Base-by-base conservation (phyloP, 2,113 vertebrate species). In the Equus przewalskii region DNA sequence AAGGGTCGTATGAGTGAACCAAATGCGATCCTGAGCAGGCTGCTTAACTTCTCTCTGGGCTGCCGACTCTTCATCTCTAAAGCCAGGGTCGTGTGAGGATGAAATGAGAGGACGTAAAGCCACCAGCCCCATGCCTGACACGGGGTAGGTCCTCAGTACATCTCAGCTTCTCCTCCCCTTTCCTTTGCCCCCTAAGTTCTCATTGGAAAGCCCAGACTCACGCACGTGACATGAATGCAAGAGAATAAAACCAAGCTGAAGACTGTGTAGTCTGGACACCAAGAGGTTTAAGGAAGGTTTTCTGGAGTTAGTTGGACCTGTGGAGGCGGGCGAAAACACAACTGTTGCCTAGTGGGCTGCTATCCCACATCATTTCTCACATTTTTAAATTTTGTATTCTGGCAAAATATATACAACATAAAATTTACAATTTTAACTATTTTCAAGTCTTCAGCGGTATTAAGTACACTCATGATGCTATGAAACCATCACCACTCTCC, bases 131-230 rank as follows among this genome's bases (percentile, higher is more conserved):
- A 7, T 1, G 4, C 5, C 26, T 16, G 19, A 65, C 15, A 44
- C 28, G 14, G 3, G 36, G 30, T 5, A 3, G 6, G 1, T 6
- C 5, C 36, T 54, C 24, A 15, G 18, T 19, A 41, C 0, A 0
- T 24, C 24, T 26, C 16, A 12, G 16, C 1, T 36, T 65, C 58
- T 21, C 33, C n/a, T 65, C 26, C 85, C 11, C 36, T 36, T 49
- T 54, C 44, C 6, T 89, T 79, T 7, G 15, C 44, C 21, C 16
- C 4, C 24, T 41, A 49, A 36, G 41, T 73, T 64, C 46, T 24
- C n/a, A 11, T 33, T 26, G 30, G 41, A 67, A 54, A 83, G 11
- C 10, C 22, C 22, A 58, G 11, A 41, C 28, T 67, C 54, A 21
- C 49, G 5, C 21, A 51, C 1, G 6, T 16, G 64, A 44, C 49